A percentile compares a stretch with the other conserved stretches of the same genome.
Evolutionary conservation across 2,888 invertebrate species (phyloP).

Genomic region (Acronicta leporina): DNA sequence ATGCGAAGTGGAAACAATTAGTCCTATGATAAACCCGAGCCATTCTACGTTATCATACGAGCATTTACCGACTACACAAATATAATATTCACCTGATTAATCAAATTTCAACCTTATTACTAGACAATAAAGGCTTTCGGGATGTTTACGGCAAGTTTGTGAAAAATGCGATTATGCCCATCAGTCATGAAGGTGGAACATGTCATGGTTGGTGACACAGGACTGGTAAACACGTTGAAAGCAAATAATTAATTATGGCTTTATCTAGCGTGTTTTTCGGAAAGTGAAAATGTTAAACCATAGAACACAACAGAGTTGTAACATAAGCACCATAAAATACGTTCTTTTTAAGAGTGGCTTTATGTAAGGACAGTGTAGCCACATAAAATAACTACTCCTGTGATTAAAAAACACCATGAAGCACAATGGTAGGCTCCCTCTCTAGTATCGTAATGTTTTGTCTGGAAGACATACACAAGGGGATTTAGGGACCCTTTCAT

Average conservation of each 20-base stretch:
- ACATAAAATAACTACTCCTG: not conserved
- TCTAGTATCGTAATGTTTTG: slow-evolving; percentile 33
- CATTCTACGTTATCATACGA: slow-evolving; percentile 44
- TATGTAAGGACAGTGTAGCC: slow-evolving; percentile 2
- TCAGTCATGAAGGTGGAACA: slow-evolving; percentile 39
- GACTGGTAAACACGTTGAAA: slow-evolving; percentile 39
- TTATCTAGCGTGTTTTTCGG: slow-evolving; percentile 26
- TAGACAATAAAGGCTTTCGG: slow-evolving; percentile 12
- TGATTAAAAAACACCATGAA: slow-evolving; percentile 33
- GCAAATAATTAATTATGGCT: slow-evolving; percentile 31
- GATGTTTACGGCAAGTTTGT: slow-evolving; percentile 14
- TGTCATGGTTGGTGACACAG: slow-evolving; percentile 48
- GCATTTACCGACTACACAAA: slow-evolving; percentile 28
- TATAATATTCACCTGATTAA: slow-evolving; percentile 6
- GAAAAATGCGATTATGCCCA: slow-evolving; percentile 36
- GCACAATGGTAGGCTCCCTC: slow-evolving; percentile 27
- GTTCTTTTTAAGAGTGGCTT: not conserved
- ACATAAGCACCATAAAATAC: not conserved
- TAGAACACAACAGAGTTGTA: not conserved
- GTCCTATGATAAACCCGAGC: slow-evolving; percentile 46
- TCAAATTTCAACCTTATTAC: slow-evolving; percentile 41
- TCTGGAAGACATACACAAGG: slow-evolving; percentile 26
- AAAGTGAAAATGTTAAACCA: slow-evolving; percentile 18
- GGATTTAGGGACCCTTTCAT: slow-evolving; percentile 27
- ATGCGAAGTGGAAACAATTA: slow-evolving; percentile 42